Conservation (phyloP, 1,140 invertebrate species). For the Ganaspis sp. region DNA sequence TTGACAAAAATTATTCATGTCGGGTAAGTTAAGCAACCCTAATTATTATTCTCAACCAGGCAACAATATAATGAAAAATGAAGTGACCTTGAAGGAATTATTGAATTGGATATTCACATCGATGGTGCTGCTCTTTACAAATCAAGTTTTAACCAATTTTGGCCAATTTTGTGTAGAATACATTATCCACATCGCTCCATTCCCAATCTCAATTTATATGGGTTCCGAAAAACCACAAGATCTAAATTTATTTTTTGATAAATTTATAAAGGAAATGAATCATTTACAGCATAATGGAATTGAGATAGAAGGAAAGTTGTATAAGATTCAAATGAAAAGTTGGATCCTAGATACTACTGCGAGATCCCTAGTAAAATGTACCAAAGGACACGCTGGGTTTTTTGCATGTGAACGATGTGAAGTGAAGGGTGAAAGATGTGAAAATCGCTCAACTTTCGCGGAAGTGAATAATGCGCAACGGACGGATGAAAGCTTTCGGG, state of each 20-base stretch:
- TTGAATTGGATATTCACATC: constrained; percentile 35
- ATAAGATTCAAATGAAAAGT: constrained; percentile 39
- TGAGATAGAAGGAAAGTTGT: constrained; percentile 25
- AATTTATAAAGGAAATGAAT: constrained; percentile 40
- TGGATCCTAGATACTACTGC: constrained; percentile 38
- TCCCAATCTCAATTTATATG: constrained; percentile 38
- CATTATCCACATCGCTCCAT: constrained; percentile 26
- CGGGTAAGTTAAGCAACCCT: no score
- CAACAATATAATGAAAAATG: no score
- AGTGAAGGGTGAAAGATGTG: no score
- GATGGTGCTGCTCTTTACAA: constrained; percentile 33
- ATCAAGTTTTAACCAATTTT: constrained; percentile 26
- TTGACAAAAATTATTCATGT: no score
- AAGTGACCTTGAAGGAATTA: background rate
- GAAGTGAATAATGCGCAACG: background rate
- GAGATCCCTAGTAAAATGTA: constrained; percentile 17
- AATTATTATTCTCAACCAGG: no score
- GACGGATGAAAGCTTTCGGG: constrained; percentile 4
- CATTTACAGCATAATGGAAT: constrained; percentile 35
- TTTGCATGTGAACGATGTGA: no score
- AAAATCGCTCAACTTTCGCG: no score
- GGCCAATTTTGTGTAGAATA: constrained; percentile 39
- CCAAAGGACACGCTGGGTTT: constrained; percentile 31
- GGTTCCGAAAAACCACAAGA: constrained; percentile 35
- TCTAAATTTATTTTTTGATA: constrained; percentile 30